These are phyloP conservation scores for Lathronympha strigana DNA, from an alignment of 2,888 invertebrate species.

Conservation along the genomic window DNA sequence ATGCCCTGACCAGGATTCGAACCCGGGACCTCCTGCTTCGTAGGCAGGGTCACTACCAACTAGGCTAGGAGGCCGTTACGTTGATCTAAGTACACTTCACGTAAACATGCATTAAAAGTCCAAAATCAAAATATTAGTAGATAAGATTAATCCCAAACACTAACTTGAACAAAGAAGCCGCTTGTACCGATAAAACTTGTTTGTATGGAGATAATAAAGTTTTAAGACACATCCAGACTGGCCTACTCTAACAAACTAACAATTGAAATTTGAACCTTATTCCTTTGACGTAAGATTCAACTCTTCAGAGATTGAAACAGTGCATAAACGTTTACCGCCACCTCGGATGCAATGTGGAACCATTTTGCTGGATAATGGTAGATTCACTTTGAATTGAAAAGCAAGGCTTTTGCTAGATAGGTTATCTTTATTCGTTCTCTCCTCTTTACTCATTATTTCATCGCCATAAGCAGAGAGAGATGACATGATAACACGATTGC, in stretches of 20 bases:
- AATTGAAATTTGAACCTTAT: not conserved
- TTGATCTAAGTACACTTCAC: too few species aligned
- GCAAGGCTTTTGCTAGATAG: conserved; percentile 40
- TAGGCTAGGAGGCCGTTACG: too few species aligned
- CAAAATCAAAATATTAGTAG: too few species aligned
- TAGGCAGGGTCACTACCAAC: too few species aligned
- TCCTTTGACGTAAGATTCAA: not conserved
- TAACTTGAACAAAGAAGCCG: not conserved
- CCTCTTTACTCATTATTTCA: not conserved
- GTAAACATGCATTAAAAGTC: too few species aligned
- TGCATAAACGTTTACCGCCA: conserved; percentile 53
- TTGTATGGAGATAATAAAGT: conserved; percentile 1
- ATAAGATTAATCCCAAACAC: not conserved
- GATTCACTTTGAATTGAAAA: conserved; percentile 47
- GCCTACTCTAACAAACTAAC: not conserved
- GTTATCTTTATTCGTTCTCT: not conserved
- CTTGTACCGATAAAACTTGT: not conserved
- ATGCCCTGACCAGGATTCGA: too few species aligned
- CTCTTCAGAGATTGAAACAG: conserved; percentile 23
- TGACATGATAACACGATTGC: not conserved
- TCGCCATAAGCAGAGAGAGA: not conserved
- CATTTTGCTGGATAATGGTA: conserved; percentile 50
- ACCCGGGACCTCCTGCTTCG: too few species aligned
- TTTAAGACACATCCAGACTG: conserved; percentile 23
- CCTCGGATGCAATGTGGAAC: conserved; percentile 50